Evolutionary conservation across 2,113 vertebrate species (phyloP).

Genomic region (Peucedramus taeniatus): DNA sequence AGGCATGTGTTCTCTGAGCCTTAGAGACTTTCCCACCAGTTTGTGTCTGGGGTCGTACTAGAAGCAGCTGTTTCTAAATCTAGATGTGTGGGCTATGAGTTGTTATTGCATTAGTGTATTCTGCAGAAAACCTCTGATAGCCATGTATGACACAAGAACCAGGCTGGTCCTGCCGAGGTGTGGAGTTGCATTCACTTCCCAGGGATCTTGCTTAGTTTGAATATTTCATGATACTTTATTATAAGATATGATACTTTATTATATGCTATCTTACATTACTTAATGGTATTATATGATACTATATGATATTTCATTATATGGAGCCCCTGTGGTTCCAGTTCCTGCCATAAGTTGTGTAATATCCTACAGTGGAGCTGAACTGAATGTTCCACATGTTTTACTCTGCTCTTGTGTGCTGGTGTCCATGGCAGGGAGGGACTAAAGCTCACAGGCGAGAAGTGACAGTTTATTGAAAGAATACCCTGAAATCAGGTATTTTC

Average conservation of each 20-base stretch:
- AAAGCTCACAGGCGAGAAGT: neutral
- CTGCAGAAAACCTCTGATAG: neutral
- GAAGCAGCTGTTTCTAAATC: neutral
- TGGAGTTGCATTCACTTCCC: neutral
- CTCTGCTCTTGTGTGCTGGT: neutral
- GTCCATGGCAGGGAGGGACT: neutral
- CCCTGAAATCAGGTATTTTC: neutral
- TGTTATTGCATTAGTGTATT: neutral
- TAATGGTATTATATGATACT: neutral
- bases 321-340: neutral
- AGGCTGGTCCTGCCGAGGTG: neutral
- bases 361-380: neutral
- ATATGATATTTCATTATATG: neutral
- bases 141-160: neutral
- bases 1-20: neutral
- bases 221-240: neutral
- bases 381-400: neutral
- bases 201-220: neutral
- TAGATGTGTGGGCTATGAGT: neutral
- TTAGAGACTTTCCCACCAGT: neutral
- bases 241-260: neutral
- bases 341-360: neutral
- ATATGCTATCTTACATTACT: neutral
- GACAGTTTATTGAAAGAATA: neutral
- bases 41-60: neutral